These are phyloP conservation scores for Pogonocherus hispidulus DNA, from an alignment of 2,888 invertebrate genomes.

Conservation along the genomic window DNA sequence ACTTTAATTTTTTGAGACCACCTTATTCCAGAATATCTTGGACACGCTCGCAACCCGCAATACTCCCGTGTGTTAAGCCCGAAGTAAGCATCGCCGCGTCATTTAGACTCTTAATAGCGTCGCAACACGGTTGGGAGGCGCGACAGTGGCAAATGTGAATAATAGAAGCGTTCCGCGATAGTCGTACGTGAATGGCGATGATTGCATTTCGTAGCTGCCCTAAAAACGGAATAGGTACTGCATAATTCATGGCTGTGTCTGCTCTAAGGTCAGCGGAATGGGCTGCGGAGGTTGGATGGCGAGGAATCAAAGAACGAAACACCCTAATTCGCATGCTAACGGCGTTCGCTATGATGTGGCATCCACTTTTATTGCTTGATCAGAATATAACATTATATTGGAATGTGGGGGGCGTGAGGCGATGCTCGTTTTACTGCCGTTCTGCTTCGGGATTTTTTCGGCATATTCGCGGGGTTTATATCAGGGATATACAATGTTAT, in stretches of 20 bases:
- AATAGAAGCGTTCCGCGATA: conserved; percentile 25
- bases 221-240: conserved; percentile 57
- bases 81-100: too few species aligned
- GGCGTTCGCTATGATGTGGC: conserved; percentile 66
- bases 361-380: conserved; percentile 69
- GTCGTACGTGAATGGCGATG: conserved; percentile 48
- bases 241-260: conserved; percentile 62
- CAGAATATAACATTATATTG: conserved; percentile 65
- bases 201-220: conserved; percentile 46
- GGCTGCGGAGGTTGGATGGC: conserved; percentile 57
- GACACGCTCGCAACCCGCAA: too few species aligned
- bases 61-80: too few species aligned
- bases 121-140: too few species aligned
- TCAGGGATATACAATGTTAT: not conserved
- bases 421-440: conserved; percentile 46
- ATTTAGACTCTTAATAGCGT: too few species aligned
- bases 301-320: conserved; percentile 65
- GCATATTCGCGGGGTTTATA: not conserved
- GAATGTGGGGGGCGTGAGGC: conserved; percentile 63
- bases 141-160: conserved; percentile 10
- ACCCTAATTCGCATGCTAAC: conserved; percentile 66
- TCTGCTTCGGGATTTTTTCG: conserved; percentile 15
- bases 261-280: conserved; percentile 61
- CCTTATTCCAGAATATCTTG: too few species aligned
- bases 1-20: too few species aligned